These are phyloP conservation scores for Campaea margaritaria DNA, from an alignment of 2,888 invertebrate species.

Conservation along the genomic window DNA sequence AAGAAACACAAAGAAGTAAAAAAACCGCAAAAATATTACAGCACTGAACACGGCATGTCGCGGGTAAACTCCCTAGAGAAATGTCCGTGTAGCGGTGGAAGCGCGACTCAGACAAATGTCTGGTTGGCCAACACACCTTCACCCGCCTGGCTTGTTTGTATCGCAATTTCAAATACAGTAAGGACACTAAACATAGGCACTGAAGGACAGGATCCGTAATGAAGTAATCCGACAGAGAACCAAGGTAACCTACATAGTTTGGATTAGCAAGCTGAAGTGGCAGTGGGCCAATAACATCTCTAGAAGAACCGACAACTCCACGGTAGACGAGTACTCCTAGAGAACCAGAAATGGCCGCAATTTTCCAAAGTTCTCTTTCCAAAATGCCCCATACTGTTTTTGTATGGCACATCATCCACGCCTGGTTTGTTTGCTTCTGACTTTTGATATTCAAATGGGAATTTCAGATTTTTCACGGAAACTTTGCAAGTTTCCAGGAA, in stretches of 20 bases:
- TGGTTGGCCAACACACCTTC: constrained; percentile 26
- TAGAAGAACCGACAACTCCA: too few species aligned
- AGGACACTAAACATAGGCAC: background rate
- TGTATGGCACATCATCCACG: background rate
- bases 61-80: constrained; percentile 35
- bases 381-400: constrained; percentile 13
- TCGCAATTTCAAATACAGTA: constrained; percentile 9
- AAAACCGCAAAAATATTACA: constrained; percentile 39
- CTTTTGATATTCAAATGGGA: constrained; percentile 36
- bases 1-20: constrained; percentile 14
- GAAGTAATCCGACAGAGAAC: too few species aligned
- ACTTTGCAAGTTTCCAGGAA: constrained; percentile 15
- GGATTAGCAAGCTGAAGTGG: too few species aligned
- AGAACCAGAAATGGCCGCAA: too few species aligned
- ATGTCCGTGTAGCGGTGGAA: constrained; percentile 37
- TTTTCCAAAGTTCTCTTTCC: too few species aligned
- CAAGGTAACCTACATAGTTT: too few species aligned
- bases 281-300: too few species aligned
- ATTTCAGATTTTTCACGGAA: constrained; percentile 29
- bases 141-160: constrained; percentile 19
- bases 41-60: constrained; percentile 25
- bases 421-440: constrained; percentile 24
- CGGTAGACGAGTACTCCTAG: too few species aligned
- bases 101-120: constrained; percentile 42
- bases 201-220: too few species aligned